Evolutionary conservation across 2,888 invertebrate genomes (phyloP), one percentile per base, ranked within the genome.

Genomic region (Dascillus cervinus): DNA sequence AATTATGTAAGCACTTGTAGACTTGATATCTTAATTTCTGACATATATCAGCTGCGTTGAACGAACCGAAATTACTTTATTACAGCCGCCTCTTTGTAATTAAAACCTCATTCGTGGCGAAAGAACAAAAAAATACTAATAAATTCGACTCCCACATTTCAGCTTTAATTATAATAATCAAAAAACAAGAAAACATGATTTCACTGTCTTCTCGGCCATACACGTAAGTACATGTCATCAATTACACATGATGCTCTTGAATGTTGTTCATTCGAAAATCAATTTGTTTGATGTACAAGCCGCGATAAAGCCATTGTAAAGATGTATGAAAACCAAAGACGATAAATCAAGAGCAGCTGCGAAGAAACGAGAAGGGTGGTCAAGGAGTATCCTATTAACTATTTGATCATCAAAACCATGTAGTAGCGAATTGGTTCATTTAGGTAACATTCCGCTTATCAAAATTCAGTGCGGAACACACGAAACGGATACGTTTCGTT

Each of bases 51-150:
- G 52, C 53, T 49, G 54, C 42, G 45, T 28, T 48, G 47, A 39
- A 43, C 40, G 43, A 46, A 49, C 47, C 46, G 42, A 50, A 55
- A 54, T 55, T 53, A 47, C 52, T 52, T 52, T 45, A 53, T 56
- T 52, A 53, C 45, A 41, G 43, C 50, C 49, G 50, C 49, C 45
- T 25, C 30, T 50, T 47, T 47, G 44, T 52, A 55, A 53, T 55
- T 53, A 54, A 50, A 50, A 42, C 37, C 42, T 46, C 39, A 39
- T 41, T 43, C 39, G 32, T 29, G 17, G 30, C 26, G 31, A 22
- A 31, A 30, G 34, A 34, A 26, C 19, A 33, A 21, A 41, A 8
- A 8, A n/a, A n/a, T n/a, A n/a, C n/a, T n/a, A n/a, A n/a, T n/a
- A n/a, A n/a, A n/a, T n/a, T n/a, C n/a, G n/a, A n/a, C n/a, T n/a